Percentiles rank a stretch among this genome's conserved stretches.
These are phyloP conservation scores for Noturus placidus DNA, from an alignment of 2,113 vertebrate species.

Conservation along the genomic window DNA sequence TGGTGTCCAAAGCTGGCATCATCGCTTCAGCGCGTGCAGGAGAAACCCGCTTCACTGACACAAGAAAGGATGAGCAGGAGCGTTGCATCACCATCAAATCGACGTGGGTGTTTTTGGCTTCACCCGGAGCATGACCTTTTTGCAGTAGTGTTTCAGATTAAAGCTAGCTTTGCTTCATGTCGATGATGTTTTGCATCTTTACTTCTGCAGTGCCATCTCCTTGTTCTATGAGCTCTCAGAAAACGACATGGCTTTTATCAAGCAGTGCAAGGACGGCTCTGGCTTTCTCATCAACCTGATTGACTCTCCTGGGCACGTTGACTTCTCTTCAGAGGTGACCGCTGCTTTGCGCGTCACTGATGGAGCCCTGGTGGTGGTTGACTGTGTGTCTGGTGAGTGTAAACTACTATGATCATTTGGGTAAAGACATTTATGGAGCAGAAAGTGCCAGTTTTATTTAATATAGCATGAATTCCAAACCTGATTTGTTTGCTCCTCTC, in stretches of 20 bases:
- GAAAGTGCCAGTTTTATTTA: neutral
- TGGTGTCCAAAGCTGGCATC: slow-evolving; percentile 97
- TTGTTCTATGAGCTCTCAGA: slow-evolving; percentile 86
- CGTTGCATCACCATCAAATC: slow-evolving; percentile 98
- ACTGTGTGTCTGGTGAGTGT: slow-evolving; percentile 92
- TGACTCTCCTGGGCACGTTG: slow-evolving; percentile 93
- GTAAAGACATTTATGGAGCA: neutral
- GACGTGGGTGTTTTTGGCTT: slow-evolving; percentile 77
- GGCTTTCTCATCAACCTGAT: slow-evolving; percentile 97
- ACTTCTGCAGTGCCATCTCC: slow-evolving; percentile 83
- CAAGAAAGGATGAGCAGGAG: slow-evolving; percentile 93
- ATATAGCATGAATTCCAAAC: neutral
- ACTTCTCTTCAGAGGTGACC: slow-evolving; percentile 97
- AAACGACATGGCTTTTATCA: slow-evolving; percentile 91
- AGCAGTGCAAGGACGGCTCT: slow-evolving; percentile 87
- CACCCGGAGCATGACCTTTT: neutral
- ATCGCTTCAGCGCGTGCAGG: slow-evolving; percentile 89
- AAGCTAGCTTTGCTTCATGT: neutral
- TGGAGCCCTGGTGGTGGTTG: slow-evolving; percentile 92
- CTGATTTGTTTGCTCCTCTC: neutral
- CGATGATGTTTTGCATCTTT: neutral
- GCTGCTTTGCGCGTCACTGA: slow-evolving; percentile 95
- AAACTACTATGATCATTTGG: neutral
- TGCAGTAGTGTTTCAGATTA: neutral
- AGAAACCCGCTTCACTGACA: slow-evolving; percentile 95